These are phyloP conservation scores for Drosophila pseudotalamancana DNA, from an alignment of 2,888 invertebrate species.

Conservation along the genomic window DNA sequence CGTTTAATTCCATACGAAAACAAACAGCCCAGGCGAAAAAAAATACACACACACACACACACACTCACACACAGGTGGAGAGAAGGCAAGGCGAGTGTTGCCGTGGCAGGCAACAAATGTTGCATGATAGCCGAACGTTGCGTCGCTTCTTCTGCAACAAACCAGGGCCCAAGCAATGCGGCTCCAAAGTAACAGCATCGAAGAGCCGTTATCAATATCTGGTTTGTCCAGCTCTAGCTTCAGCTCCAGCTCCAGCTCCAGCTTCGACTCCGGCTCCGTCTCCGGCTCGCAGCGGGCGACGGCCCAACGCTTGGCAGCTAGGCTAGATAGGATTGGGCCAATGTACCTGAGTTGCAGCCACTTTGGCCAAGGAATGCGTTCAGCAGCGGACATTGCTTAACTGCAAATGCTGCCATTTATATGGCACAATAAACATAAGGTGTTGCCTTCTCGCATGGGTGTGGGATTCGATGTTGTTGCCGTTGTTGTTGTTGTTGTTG, in stretches of 20 bases:
- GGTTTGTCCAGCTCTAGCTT: conserved; percentile 79
- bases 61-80: background rate
- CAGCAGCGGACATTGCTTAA: conserved; percentile 74
- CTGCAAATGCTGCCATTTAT: conserved; percentile 80
- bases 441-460: conserved; percentile 69
- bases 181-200: conserved; percentile 82
- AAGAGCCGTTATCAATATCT: conserved; percentile 84
- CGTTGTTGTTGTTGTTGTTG: conserved; percentile 26
- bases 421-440: conserved; percentile 80
- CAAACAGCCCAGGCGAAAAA: conserved; percentile 59
- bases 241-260: conserved; percentile 39
- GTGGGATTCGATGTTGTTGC: conserved; percentile 38
- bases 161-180: conserved; percentile 63
- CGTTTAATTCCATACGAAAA: conserved; percentile 75
- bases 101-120: conserved; percentile 67
- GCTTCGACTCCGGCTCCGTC: conserved; percentile 3
- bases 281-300: conserved; percentile 43
- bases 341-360: conserved; percentile 73
- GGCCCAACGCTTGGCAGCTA: conserved; percentile 33
- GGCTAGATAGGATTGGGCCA: conserved; percentile 78
- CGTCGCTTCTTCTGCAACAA: conserved; percentile 22
- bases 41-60: background rate
- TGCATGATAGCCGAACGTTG: conserved; percentile 65
- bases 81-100: conserved; percentile 53
- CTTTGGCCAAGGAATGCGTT: conserved; percentile 57